Evolutionary conservation across 2,888 invertebrate genomes (phyloP).

Genomic region (Sepiola atlantica): DNA sequence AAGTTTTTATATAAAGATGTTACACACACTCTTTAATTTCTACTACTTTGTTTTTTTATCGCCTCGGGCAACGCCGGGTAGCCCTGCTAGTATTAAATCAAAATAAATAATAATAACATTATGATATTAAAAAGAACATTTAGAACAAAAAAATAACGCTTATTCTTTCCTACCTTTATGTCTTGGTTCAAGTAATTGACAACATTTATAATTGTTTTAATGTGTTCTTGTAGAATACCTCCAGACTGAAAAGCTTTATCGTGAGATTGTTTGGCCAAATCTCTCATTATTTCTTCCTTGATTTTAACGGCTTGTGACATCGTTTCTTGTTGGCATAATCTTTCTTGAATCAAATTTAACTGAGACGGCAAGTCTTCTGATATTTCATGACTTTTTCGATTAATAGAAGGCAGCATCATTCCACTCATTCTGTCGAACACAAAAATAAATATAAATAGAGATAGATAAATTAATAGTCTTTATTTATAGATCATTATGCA

Average conservation of each 20-base stretch:
- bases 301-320: constrained; percentile 70
- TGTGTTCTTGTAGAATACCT: constrained; percentile 72
- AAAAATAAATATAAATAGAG: neutral
- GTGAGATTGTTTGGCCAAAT: constrained; percentile 73
- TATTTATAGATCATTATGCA: neutral
- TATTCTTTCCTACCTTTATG: constrained; percentile 63
- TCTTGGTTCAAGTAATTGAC: constrained; percentile 72
- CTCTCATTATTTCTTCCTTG: constrained; percentile 73
- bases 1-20: too few species aligned
- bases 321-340: constrained; percentile 69
- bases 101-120: too few species aligned
- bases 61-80: too few species aligned
- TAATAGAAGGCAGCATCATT: constrained; percentile 41
- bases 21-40: too few species aligned
- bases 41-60: too few species aligned
- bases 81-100: too few species aligned
- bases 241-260: constrained; percentile 72
- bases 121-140: too few species aligned
- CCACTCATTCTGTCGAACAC: constrained; percentile 41
- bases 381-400: neutral
- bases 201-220: constrained; percentile 73
- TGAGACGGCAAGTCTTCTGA: neutral
- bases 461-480: neutral
- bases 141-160: neutral
- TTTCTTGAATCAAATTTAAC: constrained; percentile 63